These are phyloP conservation scores for Parnassius orleans DNA, from an alignment of 2,888 invertebrate genomes.

Conservation along the genomic window DNA sequence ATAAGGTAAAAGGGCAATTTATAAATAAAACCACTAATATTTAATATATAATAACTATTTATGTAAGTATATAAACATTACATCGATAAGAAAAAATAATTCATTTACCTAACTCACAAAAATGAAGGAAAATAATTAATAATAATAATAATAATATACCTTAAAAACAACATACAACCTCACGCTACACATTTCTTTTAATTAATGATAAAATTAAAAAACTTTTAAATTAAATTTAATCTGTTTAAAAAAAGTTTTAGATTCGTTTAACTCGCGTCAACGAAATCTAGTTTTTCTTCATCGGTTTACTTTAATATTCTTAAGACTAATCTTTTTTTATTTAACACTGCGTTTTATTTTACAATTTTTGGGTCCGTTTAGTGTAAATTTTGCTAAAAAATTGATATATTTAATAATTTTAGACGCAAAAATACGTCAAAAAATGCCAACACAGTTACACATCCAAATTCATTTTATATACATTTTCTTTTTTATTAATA, in stretches of 20 bases:
- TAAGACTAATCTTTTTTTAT: constrained; percentile 49
- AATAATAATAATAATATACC: constrained; percentile 47
- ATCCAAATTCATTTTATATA: constrained; percentile 65
- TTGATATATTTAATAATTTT: constrained; percentile 28
- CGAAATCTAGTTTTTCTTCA: constrained; percentile 45
- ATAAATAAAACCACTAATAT: constrained; percentile 21
- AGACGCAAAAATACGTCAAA: constrained; percentile 8
- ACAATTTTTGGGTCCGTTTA: constrained; percentile 71
- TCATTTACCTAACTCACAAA: constrained; percentile 75
- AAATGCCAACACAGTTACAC: constrained; percentile 31
- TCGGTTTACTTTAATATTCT: constrained; percentile 39
- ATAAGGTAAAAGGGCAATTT: neutral
- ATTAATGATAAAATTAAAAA: constrained; percentile 50
- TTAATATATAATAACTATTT: constrained; percentile 67
- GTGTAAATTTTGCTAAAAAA: constrained; percentile 51
- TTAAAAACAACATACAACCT: constrained; percentile 75
- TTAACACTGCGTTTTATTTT: constrained; percentile 55
- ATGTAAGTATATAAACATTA: constrained; percentile 81
- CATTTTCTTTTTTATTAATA: constrained; percentile 41
- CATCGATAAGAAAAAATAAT: constrained; percentile 77
- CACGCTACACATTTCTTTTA: constrained; percentile 65
- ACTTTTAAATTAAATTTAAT: constrained; percentile 44
- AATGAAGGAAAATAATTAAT: constrained; percentile 53
- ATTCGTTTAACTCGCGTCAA: constrained; percentile 29
- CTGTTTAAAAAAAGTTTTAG: constrained; percentile 36